These are phyloP conservation scores for Oasisia sp. DNA, from an alignment of 2,888 invertebrate genomes.

Conservation along the genomic window DNA sequence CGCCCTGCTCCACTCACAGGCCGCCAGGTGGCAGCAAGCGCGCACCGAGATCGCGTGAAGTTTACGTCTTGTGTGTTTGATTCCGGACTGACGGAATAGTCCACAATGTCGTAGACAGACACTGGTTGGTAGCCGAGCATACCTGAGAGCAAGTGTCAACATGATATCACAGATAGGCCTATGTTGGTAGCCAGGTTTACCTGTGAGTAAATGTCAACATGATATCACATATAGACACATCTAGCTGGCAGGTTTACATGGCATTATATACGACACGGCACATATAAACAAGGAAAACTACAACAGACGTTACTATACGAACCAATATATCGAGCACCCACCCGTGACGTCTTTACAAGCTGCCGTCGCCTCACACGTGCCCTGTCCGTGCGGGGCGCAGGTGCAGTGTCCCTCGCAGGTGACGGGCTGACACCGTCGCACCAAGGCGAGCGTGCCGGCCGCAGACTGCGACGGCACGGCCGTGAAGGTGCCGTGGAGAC, in stretches of 20 bases:
- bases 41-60: slow-evolving; percentile 22
- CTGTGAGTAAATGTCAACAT: not conserved
- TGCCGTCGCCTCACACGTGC: slow-evolving; percentile 28
- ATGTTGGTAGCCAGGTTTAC: not conserved
- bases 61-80: slow-evolving; percentile 2
- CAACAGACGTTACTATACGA: not conserved
- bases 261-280: too few species aligned
- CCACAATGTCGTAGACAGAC: not conserved
- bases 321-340: not conserved
- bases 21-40: slow-evolving; percentile 5
- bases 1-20: not conserved
- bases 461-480: slow-evolving; percentile 34
- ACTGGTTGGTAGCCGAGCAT: not conserved
- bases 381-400: slow-evolving; percentile 45
- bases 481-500: slow-evolving; percentile 42
- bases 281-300: too few species aligned
- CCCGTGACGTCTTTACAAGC: not conserved
- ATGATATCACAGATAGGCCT: not conserved
- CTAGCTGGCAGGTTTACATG: too few species aligned
- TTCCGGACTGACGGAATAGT: not conserved
- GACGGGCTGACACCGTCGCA: slow-evolving; percentile 41
- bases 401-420: slow-evolving; percentile 48
- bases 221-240: not conserved
- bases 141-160: not conserved
- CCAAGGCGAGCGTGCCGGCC: slow-evolving; percentile 37